Evolutionary conservation across 2,888 invertebrate species (phyloP).

Genomic region (Latrodectus elegans): DNA sequence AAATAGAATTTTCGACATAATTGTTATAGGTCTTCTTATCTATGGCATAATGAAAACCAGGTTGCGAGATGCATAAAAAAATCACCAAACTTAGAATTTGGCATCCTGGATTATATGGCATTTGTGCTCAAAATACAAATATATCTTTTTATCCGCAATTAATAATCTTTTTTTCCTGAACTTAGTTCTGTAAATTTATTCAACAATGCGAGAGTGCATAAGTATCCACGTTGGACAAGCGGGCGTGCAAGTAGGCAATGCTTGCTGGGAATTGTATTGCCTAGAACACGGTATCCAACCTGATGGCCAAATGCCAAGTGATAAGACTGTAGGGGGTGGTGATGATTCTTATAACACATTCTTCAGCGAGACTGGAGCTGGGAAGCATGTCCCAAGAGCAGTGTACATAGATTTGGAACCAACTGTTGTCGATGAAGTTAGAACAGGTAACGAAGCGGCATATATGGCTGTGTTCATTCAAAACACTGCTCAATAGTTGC

Average conservation of each 20-base stretch:
- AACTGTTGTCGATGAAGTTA: conserved; percentile 82
- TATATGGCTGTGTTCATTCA: too few species aligned
- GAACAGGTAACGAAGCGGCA: conserved; percentile 71
- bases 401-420: conserved; percentile 92
- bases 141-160: too few species aligned
- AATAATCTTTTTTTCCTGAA: too few species aligned
- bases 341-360: conserved; percentile 79
- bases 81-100: too few species aligned
- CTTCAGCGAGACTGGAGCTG: conserved; percentile 83
- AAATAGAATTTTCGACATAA: too few species aligned
- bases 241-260: conserved; percentile 72
- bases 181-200: not conserved
- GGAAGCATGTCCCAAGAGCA: conserved; percentile 91
- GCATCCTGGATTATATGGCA: too few species aligned
- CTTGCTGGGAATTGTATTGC: conserved; percentile 74
- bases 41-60: too few species aligned
- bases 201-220: conserved; percentile 76
- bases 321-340: conserved; percentile 88
- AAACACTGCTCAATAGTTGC: too few species aligned
- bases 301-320: conserved; percentile 90
- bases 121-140: too few species aligned
- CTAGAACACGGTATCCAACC: conserved; percentile 79
- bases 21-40: too few species aligned
- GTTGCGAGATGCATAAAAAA: too few species aligned
- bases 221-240: conserved; percentile 77